Base-by-base conservation (phyloP, 2,797 vertebrate genomes). In the Helicolenus hilgendorfi region DNA sequence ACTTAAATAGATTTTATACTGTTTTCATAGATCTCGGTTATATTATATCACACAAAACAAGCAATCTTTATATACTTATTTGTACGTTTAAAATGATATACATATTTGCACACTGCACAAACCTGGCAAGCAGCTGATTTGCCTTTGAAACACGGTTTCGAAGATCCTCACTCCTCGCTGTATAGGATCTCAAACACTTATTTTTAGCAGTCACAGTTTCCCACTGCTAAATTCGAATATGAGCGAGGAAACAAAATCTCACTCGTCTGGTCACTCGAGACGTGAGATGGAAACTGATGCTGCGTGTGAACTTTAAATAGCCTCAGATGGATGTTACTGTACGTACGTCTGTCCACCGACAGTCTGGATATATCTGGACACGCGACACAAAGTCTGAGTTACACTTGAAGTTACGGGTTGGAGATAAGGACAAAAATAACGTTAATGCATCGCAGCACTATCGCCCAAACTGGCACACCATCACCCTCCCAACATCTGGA, bases 221-320 rank as follows among this genome's bases (percentile, higher is more conserved):
- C 56, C 36, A 33, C n/a, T 31, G 41, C 55, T 81, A 84, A 87
- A 84, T 75, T n/a, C 2, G 18, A 83, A 86, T 20, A n/a, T 8
- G 73, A 71, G 65, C 11, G 11, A 60, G 36, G 80, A 81, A 82
- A 89, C 74, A 6, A 55, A 78, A 77, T 77, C 78, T 62, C 76
- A 41, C 18, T 71, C 3, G 53, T 55, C 71, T 56, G 67, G 58
- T 81, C 72, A 68, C 72, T 72, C 2, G 29, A 65, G 58, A 85
- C 8, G 41, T 9, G 63, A 81, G 68, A 53, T 11, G 22, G 74
- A 67, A 79, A 77, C 55, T 58, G 36, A 75, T 26, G 31, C 68
- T 33, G 3, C 58, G 15, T 77, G 70, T 65, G 80, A 87, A 73
- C 74, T 70, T 71, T 74, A 74, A 84, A 89, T 83, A 85, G 79